Evolutionary conservation across 2,797 vertebrate genomes (phyloP).

Genomic region (Neomorphus geoffroyi): DNA sequence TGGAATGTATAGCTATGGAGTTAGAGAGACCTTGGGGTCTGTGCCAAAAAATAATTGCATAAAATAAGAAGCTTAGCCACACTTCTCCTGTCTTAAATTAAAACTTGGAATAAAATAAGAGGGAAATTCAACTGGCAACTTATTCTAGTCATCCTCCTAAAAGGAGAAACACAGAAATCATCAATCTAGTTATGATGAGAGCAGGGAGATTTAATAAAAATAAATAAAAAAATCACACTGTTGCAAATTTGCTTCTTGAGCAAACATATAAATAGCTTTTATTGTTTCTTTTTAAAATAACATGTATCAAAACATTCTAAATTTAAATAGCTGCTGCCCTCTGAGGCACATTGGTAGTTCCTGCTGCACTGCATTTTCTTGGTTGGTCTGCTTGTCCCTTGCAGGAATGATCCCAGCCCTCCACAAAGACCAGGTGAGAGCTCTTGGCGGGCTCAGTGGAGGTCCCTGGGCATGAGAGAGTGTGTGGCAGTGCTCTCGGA

Average conservation of each 20-base stretch:
- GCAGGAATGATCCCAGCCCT: background rate
- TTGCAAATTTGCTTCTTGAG: background rate
- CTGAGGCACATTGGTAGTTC: accelerated
- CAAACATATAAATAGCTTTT: conserved; percentile 23
- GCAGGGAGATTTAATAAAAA: background rate
- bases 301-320: background rate
- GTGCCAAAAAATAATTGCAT: conserved; percentile 55
- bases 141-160: background rate
- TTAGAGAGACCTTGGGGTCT: background rate
- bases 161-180: conserved; percentile 28
- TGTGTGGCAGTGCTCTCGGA: background rate
- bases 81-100: conserved; percentile 66
- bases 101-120: conserved; percentile 68
- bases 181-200: background rate
- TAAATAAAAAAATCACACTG: background rate
- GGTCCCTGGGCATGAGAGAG: background rate
- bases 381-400: background rate
- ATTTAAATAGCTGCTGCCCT: background rate
- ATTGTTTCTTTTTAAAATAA: background rate
- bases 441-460: background rate
- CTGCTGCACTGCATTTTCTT: background rate
- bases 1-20: background rate
- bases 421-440: accelerated
- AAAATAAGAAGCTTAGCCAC: conserved; percentile 41
- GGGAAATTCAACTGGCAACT: conserved; percentile 26